These are phyloP conservation scores for Diarsia brunnea DNA, from an alignment of 2,888 invertebrate species.

Conservation along the genomic window DNA sequence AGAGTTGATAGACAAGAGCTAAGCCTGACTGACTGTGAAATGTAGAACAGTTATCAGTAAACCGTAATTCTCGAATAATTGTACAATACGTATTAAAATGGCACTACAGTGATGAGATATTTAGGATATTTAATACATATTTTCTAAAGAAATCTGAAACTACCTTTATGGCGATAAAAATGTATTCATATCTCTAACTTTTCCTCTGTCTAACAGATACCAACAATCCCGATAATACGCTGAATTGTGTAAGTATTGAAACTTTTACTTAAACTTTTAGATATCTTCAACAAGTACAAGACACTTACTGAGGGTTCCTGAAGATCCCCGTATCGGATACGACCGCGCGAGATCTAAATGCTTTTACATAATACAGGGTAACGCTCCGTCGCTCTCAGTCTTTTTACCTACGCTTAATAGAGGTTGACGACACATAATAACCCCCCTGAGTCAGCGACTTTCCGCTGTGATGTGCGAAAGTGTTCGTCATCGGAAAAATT, in stretches of 20 bases:
- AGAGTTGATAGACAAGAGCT: constrained; percentile 24
- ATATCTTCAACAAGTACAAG: constrained; percentile 28
- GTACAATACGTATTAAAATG: not conserved
- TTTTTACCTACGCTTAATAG: constrained; percentile 57
- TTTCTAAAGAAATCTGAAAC: not conserved
- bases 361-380: constrained; percentile 13
- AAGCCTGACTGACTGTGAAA: not conserved
- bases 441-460: constrained; percentile 72
- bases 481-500: constrained; percentile 83
- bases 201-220: constrained; percentile 14
- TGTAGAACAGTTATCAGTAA: not conserved
- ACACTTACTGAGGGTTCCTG: constrained; percentile 17
- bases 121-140: not conserved
- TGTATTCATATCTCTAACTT: constrained; percentile 26
- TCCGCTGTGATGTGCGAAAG: constrained; percentile 71
- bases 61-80: not conserved
- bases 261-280: constrained; percentile 36
- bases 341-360: constrained; percentile 17
- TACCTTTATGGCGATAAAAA: constrained; percentile 16
- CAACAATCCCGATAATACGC: constrained; percentile 26
- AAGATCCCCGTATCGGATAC: constrained; percentile 4
- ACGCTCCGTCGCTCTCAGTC: constrained; percentile 23
- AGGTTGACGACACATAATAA: constrained; percentile 70
- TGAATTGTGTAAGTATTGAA: constrained; percentile 36
- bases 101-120: not conserved